Conservation (phyloP, 1,140 invertebrate species). For the Bombus picipes region DNA sequence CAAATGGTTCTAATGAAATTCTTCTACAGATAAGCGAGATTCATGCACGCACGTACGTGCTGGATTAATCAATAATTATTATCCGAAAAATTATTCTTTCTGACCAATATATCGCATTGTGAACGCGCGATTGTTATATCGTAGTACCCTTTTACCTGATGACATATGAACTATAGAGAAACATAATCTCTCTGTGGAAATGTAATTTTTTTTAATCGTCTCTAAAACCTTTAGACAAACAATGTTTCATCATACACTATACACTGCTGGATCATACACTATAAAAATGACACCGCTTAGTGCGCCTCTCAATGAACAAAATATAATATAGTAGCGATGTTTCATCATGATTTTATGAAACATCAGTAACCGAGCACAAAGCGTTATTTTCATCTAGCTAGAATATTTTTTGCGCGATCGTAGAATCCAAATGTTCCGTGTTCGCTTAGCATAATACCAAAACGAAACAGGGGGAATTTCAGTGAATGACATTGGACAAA, state of each 20-base stretch:
- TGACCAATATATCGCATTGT: background rate
- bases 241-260: background rate
- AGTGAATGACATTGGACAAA: conserved; percentile 21
- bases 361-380: no score
- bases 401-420: background rate
- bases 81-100: background rate
- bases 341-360: background rate
- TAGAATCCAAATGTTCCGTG: background rate
- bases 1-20: conserved; percentile 44
- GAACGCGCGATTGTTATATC: background rate
- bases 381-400: background rate
- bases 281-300: background rate
- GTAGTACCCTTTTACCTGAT: no score
- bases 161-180: background rate
- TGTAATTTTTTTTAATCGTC: background rate
- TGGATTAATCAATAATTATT: conserved; percentile 15
- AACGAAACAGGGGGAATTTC: background rate
- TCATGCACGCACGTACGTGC: background rate
- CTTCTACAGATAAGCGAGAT: conserved; percentile 25
- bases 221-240: background rate
- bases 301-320: background rate
- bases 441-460: background rate
- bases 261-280: background rate
- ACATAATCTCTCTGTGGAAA: background rate
- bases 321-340: background rate